Evolutionary conservation across 2,888 invertebrate genomes (phyloP), one percentile per base, ranked within the genome.

Genomic region (Lypha dubia): DNA sequence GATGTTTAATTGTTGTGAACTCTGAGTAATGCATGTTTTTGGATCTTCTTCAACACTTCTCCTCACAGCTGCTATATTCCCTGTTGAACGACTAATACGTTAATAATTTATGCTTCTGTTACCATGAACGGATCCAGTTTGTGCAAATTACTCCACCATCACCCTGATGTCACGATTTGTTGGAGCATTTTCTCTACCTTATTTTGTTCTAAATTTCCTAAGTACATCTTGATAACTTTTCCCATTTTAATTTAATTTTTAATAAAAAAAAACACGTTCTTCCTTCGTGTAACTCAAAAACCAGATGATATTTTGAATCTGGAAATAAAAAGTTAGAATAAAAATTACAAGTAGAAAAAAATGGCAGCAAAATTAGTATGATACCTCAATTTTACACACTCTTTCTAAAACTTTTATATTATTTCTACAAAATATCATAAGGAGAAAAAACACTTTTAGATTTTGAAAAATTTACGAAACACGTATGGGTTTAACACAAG

Each of bases 111-210:
- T 46, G 44, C n/a, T n/a, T n/a, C n/a, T n/a, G n/a, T n/a, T n/a
- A n/a, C n/a, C n/a, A n/a, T n/a, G n/a, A n/a, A n/a, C 22, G 22
- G 22, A 20, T 20, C 2, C 51, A 51, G 9, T 8, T 20, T 20
- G 22, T 51, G 20, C 11, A 22, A 20, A 3, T 51, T 20, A 22
- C 51, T 51, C 51, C 6, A 51, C 51, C 51, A 51, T 22, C 22
- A 51, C 22, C 9, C 22, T 22, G n/a, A 32, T 28, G 56, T 15
- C 32, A 32, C 56, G 56, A 58, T 58, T 58, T 32, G 22, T 51
- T 51, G 22, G 51, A 9, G 22, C 20, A 51, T 46, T 46, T 46
- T n/a, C 44, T 46, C 32, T 32, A 32, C 32, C 7, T 3, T 6
- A 32, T 32, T 32, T 32, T 7, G 32, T 32, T 32, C 32, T 32